Base-by-base conservation (phyloP, 1,140 invertebrate species). In the Chironomus striatipennis region DNA sequence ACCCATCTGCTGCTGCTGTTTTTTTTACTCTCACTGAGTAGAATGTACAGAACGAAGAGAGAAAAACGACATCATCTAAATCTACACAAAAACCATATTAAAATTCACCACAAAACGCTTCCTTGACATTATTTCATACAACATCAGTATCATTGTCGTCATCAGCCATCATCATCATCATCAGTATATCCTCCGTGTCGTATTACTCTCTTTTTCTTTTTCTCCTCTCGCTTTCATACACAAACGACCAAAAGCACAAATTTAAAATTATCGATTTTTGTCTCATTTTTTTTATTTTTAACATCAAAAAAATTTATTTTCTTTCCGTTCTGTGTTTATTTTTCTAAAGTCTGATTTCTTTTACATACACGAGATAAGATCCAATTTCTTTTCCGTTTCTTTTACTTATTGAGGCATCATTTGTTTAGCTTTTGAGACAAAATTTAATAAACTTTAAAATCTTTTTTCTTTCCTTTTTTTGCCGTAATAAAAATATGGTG, bases 41-140 rank as follows among this genome's bases (percentile, higher is more conserved):
- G 43, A 47, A 47, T 47, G 43, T 57, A 57, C 47, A 57, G 43
- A 2, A 47, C 9, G 12, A 34, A n/a, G 12, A 57, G 47, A 57
- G n/a, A 12, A 12, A 57, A 12, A 57, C 47, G 24, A 34, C 24
- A 34, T 34, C 24, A 34, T 34, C 24, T 34, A 57, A 12, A 57
- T n/a, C 12, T n/a, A 57, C 43, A 47, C 43, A 57, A 57, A 70
- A 20, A 21, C 65, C 65, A 70, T 70, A 70, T 70, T 70, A 70
- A 70, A 70, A 70, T 70, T 70, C 65, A 70, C 20, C 65, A 70
- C 65, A 70, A 70, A 70, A 21, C 65, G 65, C 65, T 70, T 70
- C 65, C 65, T 70, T 70, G 65, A 70, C 65, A 70, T 70, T 70
- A 70, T 70, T 70, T 70, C 65, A 70, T 70, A 70, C 17, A 18